Conservation (phyloP, 2,888 invertebrate genomes). For the Dorcus hopei region DNA sequence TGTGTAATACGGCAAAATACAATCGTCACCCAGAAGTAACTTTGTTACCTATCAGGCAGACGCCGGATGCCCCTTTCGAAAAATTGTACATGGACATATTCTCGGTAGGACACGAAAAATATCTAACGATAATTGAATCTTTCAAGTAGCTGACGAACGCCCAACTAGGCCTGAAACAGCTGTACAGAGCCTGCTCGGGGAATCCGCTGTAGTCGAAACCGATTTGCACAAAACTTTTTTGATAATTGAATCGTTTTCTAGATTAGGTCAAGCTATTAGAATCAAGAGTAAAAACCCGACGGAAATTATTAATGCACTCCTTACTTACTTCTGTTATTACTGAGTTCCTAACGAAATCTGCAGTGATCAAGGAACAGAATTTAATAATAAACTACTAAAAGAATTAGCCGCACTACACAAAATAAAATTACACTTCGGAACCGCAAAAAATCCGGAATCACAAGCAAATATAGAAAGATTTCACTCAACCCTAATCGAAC, state of each 20-base stretch:
- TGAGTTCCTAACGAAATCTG: too few species aligned
- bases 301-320: too few species aligned
- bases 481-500: constrained; percentile 9
- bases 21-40: constrained; percentile 3
- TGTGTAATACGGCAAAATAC: constrained; percentile 2
- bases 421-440: constrained; percentile 5
- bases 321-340: too few species aligned
- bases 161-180: too few species aligned
- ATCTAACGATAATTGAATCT: constrained; percentile 2
- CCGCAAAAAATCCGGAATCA: background rate
- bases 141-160: too few species aligned
- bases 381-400: background rate
- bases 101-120: constrained; percentile 1
- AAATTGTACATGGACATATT: constrained; percentile 1
- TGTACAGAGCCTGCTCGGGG: too few species aligned
- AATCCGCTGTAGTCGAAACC: too few species aligned
- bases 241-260: background rate
- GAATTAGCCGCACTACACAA: constrained; percentile 1
- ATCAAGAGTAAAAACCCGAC: too few species aligned
- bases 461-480: constrained; percentile 5
- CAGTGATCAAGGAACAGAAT: background rate
- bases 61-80: constrained; percentile 3
- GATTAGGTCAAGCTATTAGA: too few species aligned
- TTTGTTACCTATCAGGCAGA: background rate
- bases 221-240: too few species aligned